phyloP scores from a whole-genome alignment of 2,888 invertebrate genomes.

The Acleris literana region DNA sequence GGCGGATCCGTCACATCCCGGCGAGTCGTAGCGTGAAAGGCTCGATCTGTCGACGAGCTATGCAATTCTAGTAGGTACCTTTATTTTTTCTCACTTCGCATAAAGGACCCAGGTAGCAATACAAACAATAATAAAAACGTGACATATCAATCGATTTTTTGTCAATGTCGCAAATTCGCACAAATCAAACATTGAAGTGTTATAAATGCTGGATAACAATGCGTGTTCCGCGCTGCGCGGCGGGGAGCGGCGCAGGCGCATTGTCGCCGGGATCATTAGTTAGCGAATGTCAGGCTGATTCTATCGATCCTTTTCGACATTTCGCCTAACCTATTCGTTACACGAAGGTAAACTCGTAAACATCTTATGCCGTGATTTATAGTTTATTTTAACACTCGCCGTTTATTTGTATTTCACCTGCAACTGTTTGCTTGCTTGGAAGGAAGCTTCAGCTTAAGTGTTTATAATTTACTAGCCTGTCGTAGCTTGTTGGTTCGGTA shows the following conservation, averaged over 20 bases:
- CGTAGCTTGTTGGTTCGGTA: too few species aligned
- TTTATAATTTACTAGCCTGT: slow-evolving; percentile 1
- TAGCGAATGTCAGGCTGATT: slow-evolving; percentile 70
- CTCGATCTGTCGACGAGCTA: slow-evolving; percentile 53
- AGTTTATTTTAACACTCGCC: slow-evolving; percentile 43
- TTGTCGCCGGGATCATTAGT: slow-evolving; percentile 77
- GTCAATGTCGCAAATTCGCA: slow-evolving; percentile 73
- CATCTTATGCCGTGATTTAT: slow-evolving; percentile 72
- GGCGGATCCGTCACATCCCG: slow-evolving; percentile 65
- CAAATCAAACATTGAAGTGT: slow-evolving; percentile 83
- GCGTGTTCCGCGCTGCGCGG: slow-evolving; percentile 64
- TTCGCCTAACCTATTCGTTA: slow-evolving; percentile 65
- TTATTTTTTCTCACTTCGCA: slow-evolving; percentile 58
- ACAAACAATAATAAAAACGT: slow-evolving; percentile 80
- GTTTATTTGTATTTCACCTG: slow-evolving; percentile 57
- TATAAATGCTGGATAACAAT: slow-evolving; percentile 75
- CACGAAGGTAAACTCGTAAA: slow-evolving; percentile 76
- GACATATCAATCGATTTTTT: slow-evolving; percentile 79
- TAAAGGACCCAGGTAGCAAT: slow-evolving; percentile 76
- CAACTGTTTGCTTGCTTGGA: slow-evolving; percentile 44
- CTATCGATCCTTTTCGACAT: slow-evolving; percentile 62
- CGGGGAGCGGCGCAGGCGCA: slow-evolving; percentile 63
- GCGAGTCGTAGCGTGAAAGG: slow-evolving; percentile 54
- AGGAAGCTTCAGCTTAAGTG: slow-evolving; percentile 1
- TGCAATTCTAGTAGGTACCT: slow-evolving; percentile 60